A percentile compares a stretch with the other conserved stretches of the same genome.
Conservation (phyloP, 2,888 invertebrate species). For the Lochmaea capreae region DNA sequence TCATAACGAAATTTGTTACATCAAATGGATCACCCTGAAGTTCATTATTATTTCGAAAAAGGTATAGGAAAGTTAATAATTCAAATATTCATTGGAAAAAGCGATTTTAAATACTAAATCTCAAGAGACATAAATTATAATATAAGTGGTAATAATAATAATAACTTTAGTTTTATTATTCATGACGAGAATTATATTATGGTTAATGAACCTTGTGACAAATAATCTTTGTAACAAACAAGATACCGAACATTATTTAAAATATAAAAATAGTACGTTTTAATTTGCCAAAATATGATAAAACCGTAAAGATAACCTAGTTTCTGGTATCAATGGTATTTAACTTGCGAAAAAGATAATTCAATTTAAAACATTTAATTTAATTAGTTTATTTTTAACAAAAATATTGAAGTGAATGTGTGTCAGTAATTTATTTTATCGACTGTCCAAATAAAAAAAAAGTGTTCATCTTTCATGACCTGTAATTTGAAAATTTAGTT, state of each 20-base stretch:
- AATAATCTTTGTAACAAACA: not conserved
- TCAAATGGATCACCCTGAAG: too few relatives aligned
- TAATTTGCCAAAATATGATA: slow-evolving; percentile 14
- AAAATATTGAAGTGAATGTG: slow-evolving; percentile 2
- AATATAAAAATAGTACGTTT: not conserved
- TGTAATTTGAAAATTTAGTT: not conserved
- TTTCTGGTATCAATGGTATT: not conserved
- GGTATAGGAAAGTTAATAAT: too few relatives aligned
- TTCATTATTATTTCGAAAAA: too few relatives aligned
- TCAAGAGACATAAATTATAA: too few relatives aligned
- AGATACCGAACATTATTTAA: not conserved
- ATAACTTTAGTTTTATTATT: not conserved
- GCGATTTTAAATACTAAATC: too few relatives aligned
- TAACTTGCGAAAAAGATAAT: slow-evolving; percentile 9
- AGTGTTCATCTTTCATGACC: not conserved
- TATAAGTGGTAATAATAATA: too few relatives aligned
- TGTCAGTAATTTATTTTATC: not conserved
- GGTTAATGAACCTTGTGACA: not conserved
- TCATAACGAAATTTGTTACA: too few relatives aligned
- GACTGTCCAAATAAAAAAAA: not conserved
- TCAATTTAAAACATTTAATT: not conserved
- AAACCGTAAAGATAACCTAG: slow-evolving; percentile 15
- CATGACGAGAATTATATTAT: not conserved
- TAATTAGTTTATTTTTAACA: slow-evolving; percentile 11
- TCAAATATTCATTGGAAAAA: too few relatives aligned